Conservation (phyloP, 1,140 invertebrate species). For the Drosophila navojoa region DNA sequence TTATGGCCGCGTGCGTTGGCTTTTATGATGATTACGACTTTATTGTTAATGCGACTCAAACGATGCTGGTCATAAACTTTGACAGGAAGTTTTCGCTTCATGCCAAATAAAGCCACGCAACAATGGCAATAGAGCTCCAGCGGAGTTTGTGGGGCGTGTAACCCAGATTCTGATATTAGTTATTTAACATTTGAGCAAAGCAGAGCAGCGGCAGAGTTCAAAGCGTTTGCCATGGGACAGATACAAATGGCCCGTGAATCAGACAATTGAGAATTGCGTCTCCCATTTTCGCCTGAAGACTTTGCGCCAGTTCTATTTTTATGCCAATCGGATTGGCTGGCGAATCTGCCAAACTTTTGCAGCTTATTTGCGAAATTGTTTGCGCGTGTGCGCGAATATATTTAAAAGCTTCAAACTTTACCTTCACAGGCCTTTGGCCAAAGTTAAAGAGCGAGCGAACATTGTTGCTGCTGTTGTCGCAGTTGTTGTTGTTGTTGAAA, state of each 20-base stretch:
- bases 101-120: constrained; percentile 37
- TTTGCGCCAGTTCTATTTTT: constrained; percentile 1
- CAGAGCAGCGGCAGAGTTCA: constrained; percentile 28
- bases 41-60: constrained; percentile 2
- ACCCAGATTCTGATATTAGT: constrained; percentile 33
- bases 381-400: constrained; percentile 29
- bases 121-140: constrained; percentile 7
- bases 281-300: neutral
- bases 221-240: neutral
- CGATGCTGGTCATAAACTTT: constrained; percentile 37
- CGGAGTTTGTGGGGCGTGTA: constrained; percentile 49
- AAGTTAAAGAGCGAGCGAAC: constrained; percentile 10
- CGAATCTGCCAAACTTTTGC: neutral
- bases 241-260: neutral
- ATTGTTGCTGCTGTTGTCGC: constrained; percentile 13
- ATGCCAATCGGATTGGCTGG: too few species aligned
- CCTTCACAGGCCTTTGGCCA: constrained; percentile 44
- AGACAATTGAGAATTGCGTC: constrained; percentile 6
- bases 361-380: constrained; percentile 8
- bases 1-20: constrained; percentile 1
- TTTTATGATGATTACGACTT: constrained; percentile 17
- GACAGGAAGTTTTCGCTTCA: constrained; percentile 42
- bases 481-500: constrained; percentile 58
- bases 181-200: constrained; percentile 19
- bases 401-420: constrained; percentile 60